Percentiles rank a stretch among this genome's conserved stretches.
These are phyloP conservation scores for Chironomus riparius DNA, from an alignment of 2,888 invertebrate genomes.

Conservation along the genomic window DNA sequence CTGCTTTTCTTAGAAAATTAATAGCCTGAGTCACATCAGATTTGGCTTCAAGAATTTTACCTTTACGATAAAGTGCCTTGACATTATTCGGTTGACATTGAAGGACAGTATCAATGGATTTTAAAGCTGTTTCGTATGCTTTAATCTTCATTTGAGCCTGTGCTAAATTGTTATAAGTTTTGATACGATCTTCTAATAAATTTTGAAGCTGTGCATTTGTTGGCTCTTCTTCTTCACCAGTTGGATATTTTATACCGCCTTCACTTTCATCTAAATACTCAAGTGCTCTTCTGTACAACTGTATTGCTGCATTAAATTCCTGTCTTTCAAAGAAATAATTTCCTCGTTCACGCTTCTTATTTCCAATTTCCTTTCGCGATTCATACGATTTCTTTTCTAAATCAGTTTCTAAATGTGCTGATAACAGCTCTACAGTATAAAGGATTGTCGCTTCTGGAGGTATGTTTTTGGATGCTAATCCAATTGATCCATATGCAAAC, in stretches of 20 bases:
- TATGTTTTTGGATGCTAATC: slow-evolving; percentile 53
- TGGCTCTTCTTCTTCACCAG: slow-evolving; percentile 43
- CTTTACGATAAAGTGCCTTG: slow-evolving; percentile 84
- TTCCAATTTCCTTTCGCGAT: slow-evolving; percentile 65
- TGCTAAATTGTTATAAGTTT: slow-evolving; percentile 86
- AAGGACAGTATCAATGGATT: slow-evolving; percentile 74
- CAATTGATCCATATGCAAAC: slow-evolving; percentile 73
- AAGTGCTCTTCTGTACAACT: slow-evolving; percentile 75
- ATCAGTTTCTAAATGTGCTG: slow-evolving; percentile 57
- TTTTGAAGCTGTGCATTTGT: slow-evolving; percentile 53
- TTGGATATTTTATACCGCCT: slow-evolving; percentile 52
- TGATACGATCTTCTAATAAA: slow-evolving; percentile 68
- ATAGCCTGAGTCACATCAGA: slow-evolving; percentile 64
- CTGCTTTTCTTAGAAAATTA: slow-evolving; percentile 52
- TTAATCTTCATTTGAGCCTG: slow-evolving; percentile 84
- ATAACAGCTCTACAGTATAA: slow-evolving; percentile 63
- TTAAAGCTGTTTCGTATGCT: slow-evolving; percentile 73
- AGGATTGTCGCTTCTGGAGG: slow-evolving; percentile 49
- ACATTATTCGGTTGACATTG: slow-evolving; percentile 78
- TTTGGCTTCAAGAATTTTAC: slow-evolving; percentile 58
- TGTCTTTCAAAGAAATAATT: slow-evolving; percentile 84
- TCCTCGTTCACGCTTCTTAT: slow-evolving; percentile 71
- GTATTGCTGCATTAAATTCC: slow-evolving; percentile 72
- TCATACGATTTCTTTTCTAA: slow-evolving; percentile 55
- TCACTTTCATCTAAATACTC: slow-evolving; percentile 69